Evolutionary conservation across 2,888 invertebrate species (phyloP).

Genomic region (Heliconius aoede): DNA sequence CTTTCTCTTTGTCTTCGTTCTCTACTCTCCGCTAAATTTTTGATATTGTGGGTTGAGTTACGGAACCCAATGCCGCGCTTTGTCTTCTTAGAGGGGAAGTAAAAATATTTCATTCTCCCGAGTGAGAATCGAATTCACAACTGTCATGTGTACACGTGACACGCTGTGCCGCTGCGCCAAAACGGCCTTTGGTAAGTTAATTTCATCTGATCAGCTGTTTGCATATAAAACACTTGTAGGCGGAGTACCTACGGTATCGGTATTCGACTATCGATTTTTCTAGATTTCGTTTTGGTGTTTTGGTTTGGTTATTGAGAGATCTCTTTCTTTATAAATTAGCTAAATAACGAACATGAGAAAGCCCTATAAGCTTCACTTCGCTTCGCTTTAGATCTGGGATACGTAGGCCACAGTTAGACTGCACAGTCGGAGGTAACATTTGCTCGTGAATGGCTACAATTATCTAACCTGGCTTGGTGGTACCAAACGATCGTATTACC

Average conservation of each 20-base stretch:
- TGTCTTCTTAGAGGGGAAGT: neutral
- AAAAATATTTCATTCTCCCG: neutral
- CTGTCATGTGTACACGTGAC: neutral
- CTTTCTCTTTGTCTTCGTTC: too few relatives aligned
- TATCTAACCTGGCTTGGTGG: neutral
- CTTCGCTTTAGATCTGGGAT: neutral
- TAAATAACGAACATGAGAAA: neutral
- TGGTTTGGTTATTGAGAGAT: neutral
- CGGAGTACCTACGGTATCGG: too few relatives aligned
- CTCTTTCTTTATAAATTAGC: neutral
- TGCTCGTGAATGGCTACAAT: neutral
- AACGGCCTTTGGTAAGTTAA: neutral
- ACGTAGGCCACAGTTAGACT: neutral
- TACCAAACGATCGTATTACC: neutral
- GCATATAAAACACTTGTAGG: too few relatives aligned
- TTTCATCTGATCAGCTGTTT: too few relatives aligned
- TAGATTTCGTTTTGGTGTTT: too few relatives aligned
- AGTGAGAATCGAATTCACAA: neutral
- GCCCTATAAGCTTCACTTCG: too few relatives aligned
- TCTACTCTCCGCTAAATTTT: neutral
- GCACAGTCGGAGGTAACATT: neutral
- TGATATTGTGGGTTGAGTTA: neutral
- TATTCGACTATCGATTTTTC: too few relatives aligned
- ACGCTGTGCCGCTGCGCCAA: neutral
- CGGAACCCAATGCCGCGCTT: neutral